Percentiles rank a stretch among this genome's conserved stretches.
These are phyloP conservation scores for Chamaea fasciata DNA, from an alignment of 2,113 vertebrate genomes.

Conservation along the genomic window DNA sequence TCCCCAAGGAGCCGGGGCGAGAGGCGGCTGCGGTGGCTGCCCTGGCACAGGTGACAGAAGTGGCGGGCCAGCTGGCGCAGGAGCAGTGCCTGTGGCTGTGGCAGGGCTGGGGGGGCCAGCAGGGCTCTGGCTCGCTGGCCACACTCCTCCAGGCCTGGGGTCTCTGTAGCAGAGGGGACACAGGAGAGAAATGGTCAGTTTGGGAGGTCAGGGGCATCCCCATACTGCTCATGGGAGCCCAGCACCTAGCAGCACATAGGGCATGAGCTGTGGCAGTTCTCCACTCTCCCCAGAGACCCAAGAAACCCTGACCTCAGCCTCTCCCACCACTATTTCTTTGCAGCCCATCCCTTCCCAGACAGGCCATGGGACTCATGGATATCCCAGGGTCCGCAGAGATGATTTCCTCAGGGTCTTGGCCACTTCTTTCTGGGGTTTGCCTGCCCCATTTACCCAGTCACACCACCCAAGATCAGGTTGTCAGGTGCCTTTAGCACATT, in stretches of 20 bases:
- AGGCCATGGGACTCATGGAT: rapidly evolving
- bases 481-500: neutral
- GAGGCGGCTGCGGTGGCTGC: slow-evolving; percentile 27
- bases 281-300: rapidly evolving
- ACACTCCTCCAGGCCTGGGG: slow-evolving; percentile 71
- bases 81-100: slow-evolving; percentile 73
- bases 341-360: neutral
- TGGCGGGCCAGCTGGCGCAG: slow-evolving; percentile 71
- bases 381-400: neutral
- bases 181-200: neutral
- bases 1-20: slow-evolving; percentile 67
- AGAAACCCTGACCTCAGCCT: neutral
- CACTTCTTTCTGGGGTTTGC: neutral
- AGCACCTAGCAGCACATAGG: neutral
- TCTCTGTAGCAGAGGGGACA: slow-evolving; percentile 57
- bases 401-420: neutral
- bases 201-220: rapidly evolving
- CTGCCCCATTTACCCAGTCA: neutral
- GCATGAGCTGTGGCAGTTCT: neutral
- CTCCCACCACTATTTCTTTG: neutral
- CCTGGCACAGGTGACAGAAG: slow-evolving; percentile 68
- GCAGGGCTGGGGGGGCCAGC: slow-evolving; percentile 74
- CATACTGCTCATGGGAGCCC: neutral
- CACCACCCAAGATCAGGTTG: neutral
- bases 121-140: slow-evolving; percentile 75